Conservation (phyloP, 2,113 vertebrate species). For the Pica pica region DNA sequence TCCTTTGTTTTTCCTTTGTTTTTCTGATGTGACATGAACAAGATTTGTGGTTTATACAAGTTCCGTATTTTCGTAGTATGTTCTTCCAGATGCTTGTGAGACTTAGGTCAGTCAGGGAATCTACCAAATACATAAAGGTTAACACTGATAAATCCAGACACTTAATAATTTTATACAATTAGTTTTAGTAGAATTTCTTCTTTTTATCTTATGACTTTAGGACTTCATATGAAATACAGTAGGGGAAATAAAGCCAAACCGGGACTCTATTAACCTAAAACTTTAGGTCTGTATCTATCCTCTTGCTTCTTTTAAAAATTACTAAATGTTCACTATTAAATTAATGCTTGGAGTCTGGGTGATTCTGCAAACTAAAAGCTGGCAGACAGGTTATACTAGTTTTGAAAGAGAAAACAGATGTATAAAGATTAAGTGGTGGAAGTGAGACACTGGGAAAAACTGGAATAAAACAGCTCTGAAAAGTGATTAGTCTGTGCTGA, state of each 20-base stretch:
- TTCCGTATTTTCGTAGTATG: background rate
- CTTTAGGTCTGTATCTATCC: background rate
- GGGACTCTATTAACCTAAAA: background rate
- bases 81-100: background rate
- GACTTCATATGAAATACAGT: background rate
- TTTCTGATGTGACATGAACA: background rate
- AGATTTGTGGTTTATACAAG: background rate
- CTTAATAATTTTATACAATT: background rate
- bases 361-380: background rate
- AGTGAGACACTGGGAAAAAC: background rate
- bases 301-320: background rate
- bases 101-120: background rate
- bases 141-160: background rate
- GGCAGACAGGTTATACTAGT: background rate
- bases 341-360: background rate
- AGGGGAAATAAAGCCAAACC: background rate
- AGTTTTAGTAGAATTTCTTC: background rate
- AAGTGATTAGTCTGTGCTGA: background rate
- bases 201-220: background rate
- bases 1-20: background rate
- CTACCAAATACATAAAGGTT: background rate
- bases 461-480: background rate
- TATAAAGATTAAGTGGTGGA: background rate
- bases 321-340: background rate
- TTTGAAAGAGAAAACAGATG: background rate